Conservation (phyloP, 2,113 vertebrate species). For the Syrrhaptes paradoxus region DNA sequence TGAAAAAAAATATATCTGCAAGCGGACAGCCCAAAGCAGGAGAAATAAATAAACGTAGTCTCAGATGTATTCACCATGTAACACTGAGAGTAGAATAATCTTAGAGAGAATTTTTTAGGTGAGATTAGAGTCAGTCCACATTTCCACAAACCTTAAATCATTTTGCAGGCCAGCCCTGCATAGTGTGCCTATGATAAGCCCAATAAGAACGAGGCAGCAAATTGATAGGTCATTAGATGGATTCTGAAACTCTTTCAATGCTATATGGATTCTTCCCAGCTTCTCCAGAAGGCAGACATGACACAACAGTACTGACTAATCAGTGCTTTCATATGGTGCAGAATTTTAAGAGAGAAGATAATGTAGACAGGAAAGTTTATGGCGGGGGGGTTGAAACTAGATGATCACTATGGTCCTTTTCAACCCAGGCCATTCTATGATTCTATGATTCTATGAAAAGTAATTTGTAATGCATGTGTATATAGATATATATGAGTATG, state of each 20-base stretch:
- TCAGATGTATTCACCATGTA: not conserved
- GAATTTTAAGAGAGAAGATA: conserved; percentile 26
- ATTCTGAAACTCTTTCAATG: not conserved
- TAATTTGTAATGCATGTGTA: not conserved
- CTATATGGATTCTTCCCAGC: not conserved
- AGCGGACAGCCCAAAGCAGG: not conserved
- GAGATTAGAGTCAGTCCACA: not conserved
- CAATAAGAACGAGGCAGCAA: not conserved
- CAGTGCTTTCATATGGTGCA: not conserved
- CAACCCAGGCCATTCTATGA: no score
- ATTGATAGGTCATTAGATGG: not conserved
- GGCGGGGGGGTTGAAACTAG: no score
- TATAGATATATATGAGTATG: not conserved
- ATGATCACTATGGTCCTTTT: no score
- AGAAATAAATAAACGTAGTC: not conserved
- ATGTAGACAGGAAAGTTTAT: not conserved
- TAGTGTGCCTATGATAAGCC: not conserved
- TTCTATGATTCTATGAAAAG: not conserved
- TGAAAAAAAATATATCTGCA: conserved; percentile 2
- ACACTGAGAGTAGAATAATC: not conserved
- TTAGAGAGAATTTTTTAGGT: not conserved
- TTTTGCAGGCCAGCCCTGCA: not conserved
- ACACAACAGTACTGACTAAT: conserved; percentile 8
- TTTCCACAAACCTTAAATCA: not conserved
- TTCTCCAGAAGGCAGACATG: conserved; percentile 25